Conservation (phyloP, 2,113 vertebrate genomes). For the Protobothrops flavoviridis region DNA sequence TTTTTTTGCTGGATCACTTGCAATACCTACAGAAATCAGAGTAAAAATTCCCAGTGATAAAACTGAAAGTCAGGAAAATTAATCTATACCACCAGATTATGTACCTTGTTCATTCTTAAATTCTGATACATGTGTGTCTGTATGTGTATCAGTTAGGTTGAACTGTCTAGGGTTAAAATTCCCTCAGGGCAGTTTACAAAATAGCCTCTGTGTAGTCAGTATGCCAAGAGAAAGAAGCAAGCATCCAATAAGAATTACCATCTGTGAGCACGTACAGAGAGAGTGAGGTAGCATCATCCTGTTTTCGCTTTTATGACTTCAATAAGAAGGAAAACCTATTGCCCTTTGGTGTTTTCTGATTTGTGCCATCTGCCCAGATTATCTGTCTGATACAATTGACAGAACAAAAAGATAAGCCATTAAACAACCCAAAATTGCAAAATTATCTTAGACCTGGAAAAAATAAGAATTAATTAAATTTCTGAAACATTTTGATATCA, state of each 20-base stretch:
- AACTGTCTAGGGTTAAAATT: constrained; percentile 12
- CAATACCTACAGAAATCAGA: not conserved
- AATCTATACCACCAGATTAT: not conserved
- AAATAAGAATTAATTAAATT: not conserved
- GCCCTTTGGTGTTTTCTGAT: not conserved
- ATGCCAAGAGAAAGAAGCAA: not conserved
- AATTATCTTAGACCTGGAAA: not conserved
- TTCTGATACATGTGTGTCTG: not conserved
- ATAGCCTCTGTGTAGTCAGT: not conserved
- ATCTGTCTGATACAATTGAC: not conserved
- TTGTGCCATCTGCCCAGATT: not conserved
- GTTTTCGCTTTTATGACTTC: not conserved
- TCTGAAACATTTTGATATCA: not conserved
- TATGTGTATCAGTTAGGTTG: constrained; percentile 6
- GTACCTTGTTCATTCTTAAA: not conserved
- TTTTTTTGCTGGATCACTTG: not conserved
- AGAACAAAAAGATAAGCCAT: not conserved
- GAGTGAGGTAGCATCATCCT: not conserved
- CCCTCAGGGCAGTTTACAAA: not conserved
- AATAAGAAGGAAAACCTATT: too few species aligned
- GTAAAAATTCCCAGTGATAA: not conserved
- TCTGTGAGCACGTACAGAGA: not conserved
- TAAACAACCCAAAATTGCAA: not conserved
- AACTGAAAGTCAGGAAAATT: not conserved
- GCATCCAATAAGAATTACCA: not conserved